Evolutionary conservation across 1,140 invertebrate species (phyloP), one percentile per base, ranked within the genome.

Genomic region (Microplitis mediator): DNA sequence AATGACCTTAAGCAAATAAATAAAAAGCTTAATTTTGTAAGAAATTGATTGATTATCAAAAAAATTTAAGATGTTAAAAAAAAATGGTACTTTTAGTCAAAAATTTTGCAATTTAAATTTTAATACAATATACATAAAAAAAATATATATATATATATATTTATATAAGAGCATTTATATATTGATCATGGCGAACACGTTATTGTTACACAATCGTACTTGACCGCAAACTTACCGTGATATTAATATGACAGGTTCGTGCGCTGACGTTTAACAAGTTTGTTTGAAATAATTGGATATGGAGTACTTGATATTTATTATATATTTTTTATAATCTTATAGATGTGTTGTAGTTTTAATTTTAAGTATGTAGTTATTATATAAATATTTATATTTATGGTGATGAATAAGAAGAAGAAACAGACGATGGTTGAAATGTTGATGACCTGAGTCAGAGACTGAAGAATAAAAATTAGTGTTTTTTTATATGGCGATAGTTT

Each of bases 171-270:
- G 16, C 23, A 9, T 39, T 39, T 67, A 51, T 32, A 14, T 32
- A 13, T 68, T 14, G 51, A 66, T 66, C 52, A 39, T 23, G 50
- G 51, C 23, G 52, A 23, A 23, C 23, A 23, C 23, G 58, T 11
- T 31, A 16, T 36, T 54, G 71, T 74, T 74, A 54, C 68, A 69
- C 71, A 74, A 74, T 68, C 73, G 73, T 68, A 68, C 73, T 74
- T 74, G 73, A 74, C 73, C 73, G 60, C 67, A 74, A 74, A 74
- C 73, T 67, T 52, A 71, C 54, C 61, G 23, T 36, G 31, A 65
- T 54, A 67, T 74, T 58, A 69, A 74, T 66, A 71, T 74, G 69
- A 71, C 73, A 74, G 56, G 73, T 63, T 36, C 56, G 52, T 61
- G 39, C 50, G 71, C 54, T 65, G 64, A 68, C 64, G 71, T 45